These are phyloP conservation scores for Tethya wilhelma DNA, from an alignment of 37 sponge, comb jelly and placozoan genomes.

Conservation along the genomic window DNA sequence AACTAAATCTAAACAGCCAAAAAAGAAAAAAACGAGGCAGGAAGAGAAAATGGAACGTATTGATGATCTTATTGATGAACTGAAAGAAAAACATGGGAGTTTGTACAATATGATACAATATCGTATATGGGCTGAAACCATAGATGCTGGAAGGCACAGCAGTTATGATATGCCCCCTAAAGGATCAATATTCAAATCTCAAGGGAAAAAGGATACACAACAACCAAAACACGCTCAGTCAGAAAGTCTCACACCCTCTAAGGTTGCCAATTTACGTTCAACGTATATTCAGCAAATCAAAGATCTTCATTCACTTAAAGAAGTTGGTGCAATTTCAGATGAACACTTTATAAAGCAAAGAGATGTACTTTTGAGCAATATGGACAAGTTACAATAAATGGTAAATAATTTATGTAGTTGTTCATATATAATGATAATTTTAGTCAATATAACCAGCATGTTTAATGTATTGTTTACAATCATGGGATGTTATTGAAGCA, in stretches of 20 bases:
- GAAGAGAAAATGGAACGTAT: background rate
- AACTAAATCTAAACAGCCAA: background rate
- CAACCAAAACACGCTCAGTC: background rate
- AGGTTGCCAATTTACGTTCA: background rate
- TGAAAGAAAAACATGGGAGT: no score
- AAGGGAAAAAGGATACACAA: background rate
- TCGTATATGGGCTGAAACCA: no score
- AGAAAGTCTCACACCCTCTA: background rate
- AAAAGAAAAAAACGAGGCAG: background rate
- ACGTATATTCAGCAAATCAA: constrained; percentile 12
- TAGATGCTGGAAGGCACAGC: background rate
- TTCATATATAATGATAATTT: background rate
- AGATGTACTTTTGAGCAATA: background rate
- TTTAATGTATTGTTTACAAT: background rate
- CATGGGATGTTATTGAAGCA: background rate
- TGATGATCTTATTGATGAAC: no score
- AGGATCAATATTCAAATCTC: background rate
- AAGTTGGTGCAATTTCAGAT: background rate
- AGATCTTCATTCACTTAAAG: background rate
- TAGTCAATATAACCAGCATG: constrained; percentile 14
- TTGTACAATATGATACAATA: background rate
- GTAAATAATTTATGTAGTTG: background rate
- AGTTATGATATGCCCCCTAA: background rate
- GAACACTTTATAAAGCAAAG: background rate
- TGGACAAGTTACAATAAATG: background rate